Base-by-base conservation (phyloP, 2,888 invertebrate genomes). In the Agonopterix alstromeriana region DNA sequence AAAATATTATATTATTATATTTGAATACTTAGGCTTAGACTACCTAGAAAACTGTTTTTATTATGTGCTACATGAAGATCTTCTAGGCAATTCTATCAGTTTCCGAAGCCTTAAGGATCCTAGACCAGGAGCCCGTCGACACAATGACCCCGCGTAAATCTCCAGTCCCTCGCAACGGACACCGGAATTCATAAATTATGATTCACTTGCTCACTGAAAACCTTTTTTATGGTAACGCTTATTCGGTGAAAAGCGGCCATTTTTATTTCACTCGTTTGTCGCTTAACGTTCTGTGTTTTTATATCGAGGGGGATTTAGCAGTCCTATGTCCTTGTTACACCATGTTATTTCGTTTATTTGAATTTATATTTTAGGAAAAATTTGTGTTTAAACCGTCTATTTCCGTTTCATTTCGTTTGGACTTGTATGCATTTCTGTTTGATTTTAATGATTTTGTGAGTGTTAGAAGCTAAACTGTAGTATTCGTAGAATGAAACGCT, bases 131-230 rank as follows among this genome's bases (percentile, higher is more conserved):
- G 68, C 64, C 27, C 27, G 66, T 60, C 78, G 78, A 82, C 84
- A 82, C 85, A 82, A 80, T 84, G 87, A 85, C 87, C 87, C 81
- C 67, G 73, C 82, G 86, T 87, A 87, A 87, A 86, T 87, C 87
- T 86, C 84, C 50, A 54, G 61, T 65, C 65, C 62, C 61, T 55
- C 53, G 59, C 63, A 52, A 54, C 69, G 60, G 82, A 84, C 85
- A 80, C 79, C 85, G 86, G 84, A 84, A 87, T 87, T 87, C 87
- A 87, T 87, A 87, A 87, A 87, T 87, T 86, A 87, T 87, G 87
- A 87, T 87, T 86, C 87, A 86, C 86, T 87, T 84, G 86, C 84
- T 84, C 83, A 82, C 84, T 83, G 87, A 84, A 87, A 87, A 86
- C 82, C 87, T 87, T 87, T 87, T 87, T 87, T 87, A 85, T 84